Evolutionary conservation across 2,888 invertebrate genomes (phyloP).

Genomic region (Petrolisthes manimaculis): DNA sequence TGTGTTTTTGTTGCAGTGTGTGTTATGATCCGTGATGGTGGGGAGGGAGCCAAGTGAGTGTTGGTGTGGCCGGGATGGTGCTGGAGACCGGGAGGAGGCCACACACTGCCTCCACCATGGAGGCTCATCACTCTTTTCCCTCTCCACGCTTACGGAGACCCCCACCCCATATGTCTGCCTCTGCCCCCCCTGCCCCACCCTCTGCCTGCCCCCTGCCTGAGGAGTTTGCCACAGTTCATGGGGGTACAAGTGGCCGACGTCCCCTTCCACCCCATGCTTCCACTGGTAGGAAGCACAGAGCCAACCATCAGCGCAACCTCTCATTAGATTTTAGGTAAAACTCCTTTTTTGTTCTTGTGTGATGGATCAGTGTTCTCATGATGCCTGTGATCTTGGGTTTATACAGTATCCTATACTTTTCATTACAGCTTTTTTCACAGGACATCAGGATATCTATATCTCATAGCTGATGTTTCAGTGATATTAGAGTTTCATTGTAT

Average conservation of each 20-base stretch:
- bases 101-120: constrained; percentile 37
- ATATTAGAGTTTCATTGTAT: not conserved
- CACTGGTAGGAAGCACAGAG: constrained; percentile 54
- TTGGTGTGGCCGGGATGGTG: constrained; percentile 44
- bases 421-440: no score
- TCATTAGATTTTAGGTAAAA: constrained; percentile 87
- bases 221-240: constrained; percentile 60
- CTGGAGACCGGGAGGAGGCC: constrained; percentile 39
- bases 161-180: not conserved
- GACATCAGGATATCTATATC: not conserved
- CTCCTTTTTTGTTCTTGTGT: not conserved
- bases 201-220: constrained; percentile 36
- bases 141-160: constrained; percentile 3
- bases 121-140: constrained; percentile 28
- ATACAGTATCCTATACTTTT: not conserved
- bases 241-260: constrained; percentile 30
- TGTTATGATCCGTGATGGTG: constrained; percentile 64
- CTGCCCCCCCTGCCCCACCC: not conserved
- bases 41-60: constrained; percentile 29
- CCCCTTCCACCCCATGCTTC: constrained; percentile 47
- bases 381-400: not conserved
- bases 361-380: not conserved
- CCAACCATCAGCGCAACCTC: constrained; percentile 86
- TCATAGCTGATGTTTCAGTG: not conserved
- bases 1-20: constrained; percentile 38